Evolutionary conservation across 1,140 invertebrate species (phyloP), one percentile per base, ranked within the genome.

Genomic region (Halictus rubicundus): DNA sequence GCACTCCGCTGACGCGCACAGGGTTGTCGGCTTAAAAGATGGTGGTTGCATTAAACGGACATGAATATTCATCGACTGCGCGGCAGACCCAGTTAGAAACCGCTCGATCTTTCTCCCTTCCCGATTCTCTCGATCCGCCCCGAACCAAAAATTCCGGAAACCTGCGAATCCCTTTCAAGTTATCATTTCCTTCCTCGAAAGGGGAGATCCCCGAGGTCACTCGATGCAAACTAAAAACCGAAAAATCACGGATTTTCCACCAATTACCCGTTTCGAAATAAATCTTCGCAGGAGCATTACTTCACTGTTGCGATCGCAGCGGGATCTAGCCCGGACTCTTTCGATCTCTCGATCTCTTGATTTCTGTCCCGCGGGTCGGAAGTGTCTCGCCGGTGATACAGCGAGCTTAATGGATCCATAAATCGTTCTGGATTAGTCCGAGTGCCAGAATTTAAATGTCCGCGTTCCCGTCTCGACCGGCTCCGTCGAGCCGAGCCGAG

Each of bases 371-470:
- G 27, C 42, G 10, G 39, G 2, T 27, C 46, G 42, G 57, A 42
- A 74, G 57, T 42, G 52, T 39, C 54, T 68, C 19, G 21, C 6
- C 12, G 25, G 64, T 68, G 61, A 81, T 64, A 49, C 32, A 70
- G 19, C 39, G 39, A 25, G 27, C 27, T 75, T 81, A 85, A 78
- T 84, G 66, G 79, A 57, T 59, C 70, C 57, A 68, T 81, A 78
- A 84, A 84, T 82, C 84, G 74, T 27, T 8, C 25, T 14, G 79
- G 84, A 85, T 85, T 85, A 85, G 81, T 61, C 66, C 21, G 70
- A 65, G 81, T 64, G 79, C 70, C 69, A 75, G 83, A 85, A 85
- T 85, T 85, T 78, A 85, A 84, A 78, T 74, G 70, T 81, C 65
- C 42, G 23, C 21, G 46, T 46, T 23, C 60, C 64, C 60, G 46